A percentile compares a stretch with the other conserved stretches of the same genome.
phyloP scores from a whole-genome alignment of 2,797 vertebrate species.

The Xenopus petersii region DNA sequence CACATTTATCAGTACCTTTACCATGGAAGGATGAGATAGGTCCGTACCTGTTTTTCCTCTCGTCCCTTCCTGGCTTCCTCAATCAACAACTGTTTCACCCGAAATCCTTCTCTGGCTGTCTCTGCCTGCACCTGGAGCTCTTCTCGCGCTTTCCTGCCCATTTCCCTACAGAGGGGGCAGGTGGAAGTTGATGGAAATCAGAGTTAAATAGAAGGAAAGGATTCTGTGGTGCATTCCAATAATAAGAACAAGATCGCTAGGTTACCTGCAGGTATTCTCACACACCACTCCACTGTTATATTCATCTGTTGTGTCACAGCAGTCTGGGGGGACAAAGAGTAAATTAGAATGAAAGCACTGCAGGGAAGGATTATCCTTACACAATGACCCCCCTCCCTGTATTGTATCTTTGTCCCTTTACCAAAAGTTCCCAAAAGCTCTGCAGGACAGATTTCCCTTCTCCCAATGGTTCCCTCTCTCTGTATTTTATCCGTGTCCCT shows the following conservation, averaged over 20 bases:
- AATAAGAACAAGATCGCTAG: background rate
- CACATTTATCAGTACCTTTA: too few species aligned
- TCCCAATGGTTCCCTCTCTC: too few species aligned
- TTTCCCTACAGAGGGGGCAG: slow-evolving; percentile 65
- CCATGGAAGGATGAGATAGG: background rate
- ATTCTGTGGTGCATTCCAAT: background rate
- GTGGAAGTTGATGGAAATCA: background rate
- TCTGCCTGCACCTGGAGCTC: slow-evolving; percentile 78
- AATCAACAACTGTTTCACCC: slow-evolving; percentile 80
- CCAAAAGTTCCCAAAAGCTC: too few species aligned
- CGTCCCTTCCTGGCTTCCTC: slow-evolving; percentile 78
- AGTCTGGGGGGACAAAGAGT: slow-evolving; percentile 65
- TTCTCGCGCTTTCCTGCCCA: slow-evolving; percentile 81
- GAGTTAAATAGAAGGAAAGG: too few species aligned
- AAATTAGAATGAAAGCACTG: background rate
- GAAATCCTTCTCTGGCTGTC: slow-evolving; percentile 83
- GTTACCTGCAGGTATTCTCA: slow-evolving; percentile 86
- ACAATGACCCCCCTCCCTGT: too few species aligned
- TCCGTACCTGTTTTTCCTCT: slow-evolving; percentile 80
- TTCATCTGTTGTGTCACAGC: slow-evolving; percentile 88
- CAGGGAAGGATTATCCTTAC: too few species aligned
- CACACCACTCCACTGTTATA: slow-evolving; percentile 86
- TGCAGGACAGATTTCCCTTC: too few species aligned
- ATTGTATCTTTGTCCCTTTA: too few species aligned
- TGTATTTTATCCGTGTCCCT: too few species aligned